phyloP scores from a whole-genome alignment of 2,113 vertebrate genomes.

The Opisthocomus hoazin region DNA sequence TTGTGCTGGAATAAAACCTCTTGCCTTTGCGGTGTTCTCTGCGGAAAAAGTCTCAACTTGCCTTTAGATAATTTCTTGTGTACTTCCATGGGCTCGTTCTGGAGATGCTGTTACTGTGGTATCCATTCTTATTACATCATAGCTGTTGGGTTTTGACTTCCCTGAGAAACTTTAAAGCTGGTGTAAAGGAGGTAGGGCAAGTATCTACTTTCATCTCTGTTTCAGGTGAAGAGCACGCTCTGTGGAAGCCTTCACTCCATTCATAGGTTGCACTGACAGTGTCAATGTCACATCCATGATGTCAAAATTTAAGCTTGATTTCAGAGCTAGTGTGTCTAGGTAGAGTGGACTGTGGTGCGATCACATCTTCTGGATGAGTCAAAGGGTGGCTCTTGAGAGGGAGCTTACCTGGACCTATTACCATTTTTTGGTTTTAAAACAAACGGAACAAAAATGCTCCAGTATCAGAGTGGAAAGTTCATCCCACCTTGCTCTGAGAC shows the following conservation, averaged over 20 bases:
- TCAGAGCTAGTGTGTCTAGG: not conserved
- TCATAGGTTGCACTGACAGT: not conserved
- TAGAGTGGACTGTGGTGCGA: not conserved
- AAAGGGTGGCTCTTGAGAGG: not conserved
- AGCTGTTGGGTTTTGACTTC: not conserved
- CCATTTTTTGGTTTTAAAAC: not conserved
- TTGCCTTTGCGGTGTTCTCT: not conserved
- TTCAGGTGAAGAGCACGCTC: not conserved
- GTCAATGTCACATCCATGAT: not conserved
- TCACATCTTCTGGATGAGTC: not conserved
- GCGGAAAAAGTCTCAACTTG: not conserved
- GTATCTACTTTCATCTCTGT: not conserved
- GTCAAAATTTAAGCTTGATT: not conserved
- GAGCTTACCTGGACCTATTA: not conserved
- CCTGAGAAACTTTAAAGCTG: not conserved
- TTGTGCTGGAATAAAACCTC: not conserved
- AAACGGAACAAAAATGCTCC: not conserved
- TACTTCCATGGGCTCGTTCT: not conserved
- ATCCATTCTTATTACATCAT: not conserved
- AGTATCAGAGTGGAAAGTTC: not conserved
- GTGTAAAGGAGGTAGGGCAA: not conserved
- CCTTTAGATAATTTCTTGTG: not conserved
- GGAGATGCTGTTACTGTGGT: not conserved
- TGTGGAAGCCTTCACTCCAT: not conserved
- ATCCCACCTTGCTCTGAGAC: too few species aligned